These are phyloP conservation scores for Falco rusticolus DNA, from an alignment of 2,797 vertebrate species.

Conservation along the genomic window DNA sequence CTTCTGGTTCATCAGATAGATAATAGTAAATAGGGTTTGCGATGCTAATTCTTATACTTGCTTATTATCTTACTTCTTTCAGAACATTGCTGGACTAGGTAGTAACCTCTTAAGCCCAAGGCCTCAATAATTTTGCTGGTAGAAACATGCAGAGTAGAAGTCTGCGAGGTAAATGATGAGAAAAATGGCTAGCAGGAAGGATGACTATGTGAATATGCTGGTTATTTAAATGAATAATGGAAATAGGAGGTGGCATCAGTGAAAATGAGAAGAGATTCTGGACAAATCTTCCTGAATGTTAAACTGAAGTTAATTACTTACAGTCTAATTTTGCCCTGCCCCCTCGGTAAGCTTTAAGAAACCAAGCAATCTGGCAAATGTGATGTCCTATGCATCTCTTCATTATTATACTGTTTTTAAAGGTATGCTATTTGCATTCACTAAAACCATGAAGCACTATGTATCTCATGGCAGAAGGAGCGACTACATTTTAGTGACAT, in stretches of 20 bases:
- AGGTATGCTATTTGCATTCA: not conserved
- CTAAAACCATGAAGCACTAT: not conserved
- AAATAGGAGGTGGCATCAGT: not conserved
- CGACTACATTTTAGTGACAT: not conserved
- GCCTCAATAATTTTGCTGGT: not conserved
- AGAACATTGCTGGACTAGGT: not conserved
- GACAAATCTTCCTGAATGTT: not conserved
- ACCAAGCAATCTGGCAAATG: not conserved
- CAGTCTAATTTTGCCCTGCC: not conserved
- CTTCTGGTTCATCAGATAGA: not conserved
- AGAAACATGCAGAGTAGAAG: not conserved
- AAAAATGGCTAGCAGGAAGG: not conserved
- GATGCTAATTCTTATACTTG: not conserved
- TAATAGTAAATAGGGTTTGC: not conserved
- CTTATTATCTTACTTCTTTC: not conserved
- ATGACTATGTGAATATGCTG: not conserved
- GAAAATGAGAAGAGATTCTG: not conserved
- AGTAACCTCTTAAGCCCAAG: not conserved
- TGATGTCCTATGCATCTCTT: not conserved
- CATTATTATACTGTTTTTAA: not conserved
- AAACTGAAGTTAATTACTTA: not conserved
- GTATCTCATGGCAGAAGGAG: not conserved
- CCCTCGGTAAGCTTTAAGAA: not conserved
- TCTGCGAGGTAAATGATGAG: constrained; percentile 16
- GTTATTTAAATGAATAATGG: constrained; percentile 3